phyloP scores from a whole-genome alignment of 1,140 invertebrate species.

The Drosophila tani region DNA sequence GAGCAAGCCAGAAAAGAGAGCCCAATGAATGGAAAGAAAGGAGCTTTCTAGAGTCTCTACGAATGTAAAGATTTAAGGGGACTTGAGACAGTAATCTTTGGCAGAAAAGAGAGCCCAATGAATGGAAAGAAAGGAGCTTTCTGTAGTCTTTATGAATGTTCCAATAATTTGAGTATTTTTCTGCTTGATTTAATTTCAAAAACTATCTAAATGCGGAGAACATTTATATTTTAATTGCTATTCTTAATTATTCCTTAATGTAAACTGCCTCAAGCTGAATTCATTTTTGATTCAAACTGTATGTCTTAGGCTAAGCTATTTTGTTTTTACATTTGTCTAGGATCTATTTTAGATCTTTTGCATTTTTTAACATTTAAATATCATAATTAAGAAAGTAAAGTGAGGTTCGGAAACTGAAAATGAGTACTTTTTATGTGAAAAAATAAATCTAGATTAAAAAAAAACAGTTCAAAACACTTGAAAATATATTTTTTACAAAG shows the following conservation, averaged over 20 bases:
- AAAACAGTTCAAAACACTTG: too few relatives aligned
- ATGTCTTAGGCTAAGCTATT: slow-evolving; percentile 20
- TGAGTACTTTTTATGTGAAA: not conserved
- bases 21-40: too few relatives aligned
- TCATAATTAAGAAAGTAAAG: not conserved
- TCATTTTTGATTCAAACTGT: slow-evolving; percentile 23
- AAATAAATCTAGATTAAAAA: too few relatives aligned
- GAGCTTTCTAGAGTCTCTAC: too few relatives aligned
- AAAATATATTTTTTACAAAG: not conserved
- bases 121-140: too few relatives aligned
- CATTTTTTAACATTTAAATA: not conserved
- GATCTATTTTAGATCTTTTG: not conserved
- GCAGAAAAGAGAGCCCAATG: not conserved
- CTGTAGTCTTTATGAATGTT: too few relatives aligned
- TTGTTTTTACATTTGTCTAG: not conserved
- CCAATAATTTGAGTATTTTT: slow-evolving; percentile 19
- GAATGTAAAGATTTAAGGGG: too few relatives aligned
- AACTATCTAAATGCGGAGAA: not conserved
- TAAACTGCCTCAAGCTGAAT: slow-evolving; percentile 19
- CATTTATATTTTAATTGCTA: not conserved
- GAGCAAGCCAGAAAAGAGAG: not conserved
- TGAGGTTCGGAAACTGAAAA: not conserved
- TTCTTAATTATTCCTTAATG: slow-evolving; percentile 17
- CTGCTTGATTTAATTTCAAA: slow-evolving; percentile 1
- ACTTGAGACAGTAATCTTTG: too few relatives aligned